phyloP scores from a whole-genome alignment of 2,113 vertebrate species.

The Cynoglossus semilaevis region DNA sequence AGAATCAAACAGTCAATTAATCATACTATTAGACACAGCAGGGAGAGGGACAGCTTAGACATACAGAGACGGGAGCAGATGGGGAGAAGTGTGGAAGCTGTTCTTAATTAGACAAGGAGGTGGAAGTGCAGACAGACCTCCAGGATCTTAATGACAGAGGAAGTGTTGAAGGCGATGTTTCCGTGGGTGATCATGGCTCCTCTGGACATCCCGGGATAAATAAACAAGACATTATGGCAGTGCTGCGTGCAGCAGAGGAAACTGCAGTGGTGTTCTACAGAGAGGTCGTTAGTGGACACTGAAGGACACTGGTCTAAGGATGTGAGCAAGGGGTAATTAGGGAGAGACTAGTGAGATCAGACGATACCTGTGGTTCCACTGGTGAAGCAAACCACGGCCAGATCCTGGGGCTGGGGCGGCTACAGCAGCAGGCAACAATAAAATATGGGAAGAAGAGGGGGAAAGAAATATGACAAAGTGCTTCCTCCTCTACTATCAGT shows the following conservation, averaged over 20 bases:
- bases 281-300: slow-evolving; percentile 62
- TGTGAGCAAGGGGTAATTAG: slow-evolving; percentile 58
- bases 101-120: slow-evolving; percentile 71
- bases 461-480: slow-evolving; percentile 34
- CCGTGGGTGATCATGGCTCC: slow-evolving; percentile 85
- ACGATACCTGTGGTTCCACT: slow-evolving; percentile 94
- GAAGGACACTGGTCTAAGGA: slow-evolving; percentile 60
- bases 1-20: slow-evolving; percentile 72
- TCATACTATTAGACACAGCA: slow-evolving; percentile 68
- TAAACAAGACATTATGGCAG: slow-evolving; percentile 67
- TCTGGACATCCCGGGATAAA: slow-evolving; percentile 79
- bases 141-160: slow-evolving; percentile 82
- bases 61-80: slow-evolving; percentile 47
- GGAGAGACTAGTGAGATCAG: slow-evolving; percentile 47
- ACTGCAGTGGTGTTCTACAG: slow-evolving; percentile 57
- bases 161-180: slow-evolving; percentile 82
- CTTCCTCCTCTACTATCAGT: slow-evolving; percentile 49
- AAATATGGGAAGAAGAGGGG: slow-evolving; percentile 34
- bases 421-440: slow-evolving; percentile 61
- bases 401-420: slow-evolving; percentile 90
- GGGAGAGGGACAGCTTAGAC: slow-evolving; percentile 54
- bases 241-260: slow-evolving; percentile 51
- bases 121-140: slow-evolving; percentile 76
- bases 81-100: slow-evolving; percentile 48
- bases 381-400: slow-evolving; percentile 96